Conservation (phyloP, 1,140 invertebrate species). For the silkworm (Bombyx mori) region DNA sequence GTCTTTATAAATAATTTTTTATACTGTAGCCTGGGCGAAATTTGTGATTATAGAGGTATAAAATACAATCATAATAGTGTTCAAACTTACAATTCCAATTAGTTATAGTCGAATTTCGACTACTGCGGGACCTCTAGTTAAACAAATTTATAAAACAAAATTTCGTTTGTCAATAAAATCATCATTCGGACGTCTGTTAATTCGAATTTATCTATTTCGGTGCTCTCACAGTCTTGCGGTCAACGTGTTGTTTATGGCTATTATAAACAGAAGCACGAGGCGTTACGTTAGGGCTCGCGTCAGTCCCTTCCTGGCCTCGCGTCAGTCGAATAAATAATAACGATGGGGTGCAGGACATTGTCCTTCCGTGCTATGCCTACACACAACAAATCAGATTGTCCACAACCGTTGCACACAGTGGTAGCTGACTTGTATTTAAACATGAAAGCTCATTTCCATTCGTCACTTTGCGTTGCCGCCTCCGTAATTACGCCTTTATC, state of each 20-base stretch:
- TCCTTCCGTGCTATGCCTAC: slow-evolving; percentile 34
- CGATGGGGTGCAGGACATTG: slow-evolving; percentile 50
- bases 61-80: too few species aligned
- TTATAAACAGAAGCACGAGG: slow-evolving; percentile 26
- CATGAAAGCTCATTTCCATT: too few species aligned
- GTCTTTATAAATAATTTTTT: too few species aligned
- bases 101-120: too few species aligned
- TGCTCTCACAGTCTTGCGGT: slow-evolving; percentile 19
- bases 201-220: slow-evolving; percentile 18
- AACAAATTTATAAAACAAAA: too few species aligned
- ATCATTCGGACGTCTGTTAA: too few species aligned
- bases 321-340: slow-evolving; percentile 36
- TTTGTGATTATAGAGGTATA: too few species aligned
- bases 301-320: slow-evolving; percentile 37
- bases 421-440: background rate
- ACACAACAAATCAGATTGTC: slow-evolving; percentile 1
- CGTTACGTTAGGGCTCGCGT: slow-evolving; percentile 15
- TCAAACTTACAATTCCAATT: too few species aligned
- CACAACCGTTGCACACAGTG: background rate
- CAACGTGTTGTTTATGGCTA: slow-evolving; percentile 20
- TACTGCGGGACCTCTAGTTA: too few species aligned
- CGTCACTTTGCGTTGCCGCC: background rate
- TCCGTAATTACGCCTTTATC: background rate
- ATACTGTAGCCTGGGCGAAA: too few species aligned
- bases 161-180: too few species aligned